These are phyloP conservation scores for Dorcus hopei DNA, from an alignment of 2,888 invertebrate genomes.

Conservation along the genomic window DNA sequence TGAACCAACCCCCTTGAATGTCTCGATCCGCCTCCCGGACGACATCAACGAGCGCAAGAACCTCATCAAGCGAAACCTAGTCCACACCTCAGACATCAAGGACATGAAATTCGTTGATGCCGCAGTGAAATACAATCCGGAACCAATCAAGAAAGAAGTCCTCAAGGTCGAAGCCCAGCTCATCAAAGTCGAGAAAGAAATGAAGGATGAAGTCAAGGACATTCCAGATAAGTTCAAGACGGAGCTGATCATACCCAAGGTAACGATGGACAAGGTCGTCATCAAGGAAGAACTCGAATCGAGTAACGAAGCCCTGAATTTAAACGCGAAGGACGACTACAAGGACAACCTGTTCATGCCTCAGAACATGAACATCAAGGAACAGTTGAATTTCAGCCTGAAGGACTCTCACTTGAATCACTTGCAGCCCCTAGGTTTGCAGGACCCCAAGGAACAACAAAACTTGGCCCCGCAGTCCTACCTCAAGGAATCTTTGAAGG, in stretches of 20 bases:
- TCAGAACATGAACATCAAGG: conserved; percentile 36
- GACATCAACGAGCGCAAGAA: conserved; percentile 48
- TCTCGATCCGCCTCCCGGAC: conserved; percentile 47
- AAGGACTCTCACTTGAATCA: conserved; percentile 34
- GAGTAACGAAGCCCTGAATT: conserved; percentile 36
- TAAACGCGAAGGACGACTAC: conserved; percentile 27
- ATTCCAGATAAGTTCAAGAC: conserved; percentile 54
- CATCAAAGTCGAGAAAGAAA: conserved; percentile 33
- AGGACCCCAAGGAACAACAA: conserved; percentile 36
- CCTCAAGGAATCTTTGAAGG: conserved; percentile 27
- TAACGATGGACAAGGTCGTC: conserved; percentile 53
- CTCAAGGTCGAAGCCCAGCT: conserved; percentile 37
- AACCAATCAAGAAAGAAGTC: conserved; percentile 37
- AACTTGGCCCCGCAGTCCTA: conserved; percentile 36
- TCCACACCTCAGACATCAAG: conserved; percentile 32
- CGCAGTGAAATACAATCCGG: conserved; percentile 27
- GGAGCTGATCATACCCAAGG: conserved; percentile 62
- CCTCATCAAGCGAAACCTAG: conserved; percentile 44
- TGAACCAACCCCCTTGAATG: conserved; percentile 38
- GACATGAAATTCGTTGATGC: conserved; percentile 30
- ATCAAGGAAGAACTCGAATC: conserved; percentile 45
- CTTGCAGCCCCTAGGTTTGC: conserved; percentile 34
- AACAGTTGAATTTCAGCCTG: conserved; percentile 37
- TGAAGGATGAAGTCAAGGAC: conserved; percentile 36
- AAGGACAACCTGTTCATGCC: conserved; percentile 39